Conservation (phyloP, 2,113 vertebrate species). For the Melierax canorus region DNA sequence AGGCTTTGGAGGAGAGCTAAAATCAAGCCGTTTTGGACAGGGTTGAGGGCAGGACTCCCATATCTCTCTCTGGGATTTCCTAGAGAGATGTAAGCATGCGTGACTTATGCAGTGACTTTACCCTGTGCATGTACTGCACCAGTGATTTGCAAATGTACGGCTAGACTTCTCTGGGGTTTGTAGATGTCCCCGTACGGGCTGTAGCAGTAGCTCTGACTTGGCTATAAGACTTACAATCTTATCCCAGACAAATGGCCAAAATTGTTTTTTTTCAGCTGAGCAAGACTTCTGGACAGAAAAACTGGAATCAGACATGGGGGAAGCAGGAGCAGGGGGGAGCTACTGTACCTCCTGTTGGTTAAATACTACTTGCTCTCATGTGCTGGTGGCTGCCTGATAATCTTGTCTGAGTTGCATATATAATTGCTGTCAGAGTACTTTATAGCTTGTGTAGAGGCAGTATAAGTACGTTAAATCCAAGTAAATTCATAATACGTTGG, state of each 20-base stretch:
- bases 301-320: background rate
- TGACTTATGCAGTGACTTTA: background rate
- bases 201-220: background rate
- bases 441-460: background rate
- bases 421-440: background rate
- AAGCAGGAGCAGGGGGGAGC: background rate
- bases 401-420: background rate
- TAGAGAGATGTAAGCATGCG: background rate
- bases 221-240: background rate
- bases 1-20: background rate
- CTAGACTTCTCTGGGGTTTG: background rate
- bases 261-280: background rate
- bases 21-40: background rate
- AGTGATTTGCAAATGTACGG: background rate
- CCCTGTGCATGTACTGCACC: background rate
- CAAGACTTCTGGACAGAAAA: background rate
- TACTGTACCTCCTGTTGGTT: background rate
- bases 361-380: background rate
- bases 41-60: background rate
- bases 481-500: background rate
- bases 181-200: background rate
- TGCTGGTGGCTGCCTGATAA: background rate
- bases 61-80: background rate
- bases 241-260: background rate
- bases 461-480: background rate